These are phyloP conservation scores for Notothenia coriiceps DNA, from an alignment of 2,113 vertebrate genomes.

Conservation along the genomic window DNA sequence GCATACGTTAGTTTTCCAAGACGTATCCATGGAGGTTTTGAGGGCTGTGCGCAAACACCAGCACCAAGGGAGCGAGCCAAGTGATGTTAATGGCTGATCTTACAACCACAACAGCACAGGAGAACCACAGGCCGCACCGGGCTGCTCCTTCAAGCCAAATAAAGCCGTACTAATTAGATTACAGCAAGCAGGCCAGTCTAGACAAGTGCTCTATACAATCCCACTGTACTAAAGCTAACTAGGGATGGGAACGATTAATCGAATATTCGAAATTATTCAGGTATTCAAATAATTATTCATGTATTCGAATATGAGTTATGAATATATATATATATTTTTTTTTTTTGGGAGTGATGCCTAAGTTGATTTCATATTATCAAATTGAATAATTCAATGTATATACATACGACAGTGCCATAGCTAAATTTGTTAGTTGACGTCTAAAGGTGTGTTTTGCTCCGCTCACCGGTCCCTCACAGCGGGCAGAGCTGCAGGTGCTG, in stretches of 20 bases:
- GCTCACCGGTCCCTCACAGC: no score
- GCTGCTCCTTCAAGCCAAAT: conserved; percentile 58
- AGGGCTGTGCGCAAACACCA: conserved; percentile 10
- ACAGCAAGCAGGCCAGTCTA: conserved; percentile 72
- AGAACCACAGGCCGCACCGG: conserved; percentile 42
- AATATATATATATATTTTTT: no score
- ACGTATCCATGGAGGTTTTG: conserved; percentile 20
- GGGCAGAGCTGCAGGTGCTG: no score
- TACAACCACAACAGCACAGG: conserved; percentile 57
- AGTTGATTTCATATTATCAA: no score
- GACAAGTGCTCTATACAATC: conserved; percentile 73
- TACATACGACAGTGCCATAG: no score
- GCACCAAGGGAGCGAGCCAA: conserved; percentile 23
- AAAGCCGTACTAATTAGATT: conserved; percentile 79
- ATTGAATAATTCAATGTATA: no score
- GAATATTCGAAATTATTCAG: no score
- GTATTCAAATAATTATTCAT: no score
- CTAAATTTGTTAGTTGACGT: no score
- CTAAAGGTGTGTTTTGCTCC: no score
- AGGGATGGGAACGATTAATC: neutral
- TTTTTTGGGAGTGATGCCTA: no score
- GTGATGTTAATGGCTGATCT: conserved; percentile 64
- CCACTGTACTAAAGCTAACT: conserved; percentile 36
- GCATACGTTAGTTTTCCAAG: neutral
- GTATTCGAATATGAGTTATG: no score